phyloP scores from a whole-genome alignment of 2,113 vertebrate species.

The Cryptoleucopteryx plumbea region DNA sequence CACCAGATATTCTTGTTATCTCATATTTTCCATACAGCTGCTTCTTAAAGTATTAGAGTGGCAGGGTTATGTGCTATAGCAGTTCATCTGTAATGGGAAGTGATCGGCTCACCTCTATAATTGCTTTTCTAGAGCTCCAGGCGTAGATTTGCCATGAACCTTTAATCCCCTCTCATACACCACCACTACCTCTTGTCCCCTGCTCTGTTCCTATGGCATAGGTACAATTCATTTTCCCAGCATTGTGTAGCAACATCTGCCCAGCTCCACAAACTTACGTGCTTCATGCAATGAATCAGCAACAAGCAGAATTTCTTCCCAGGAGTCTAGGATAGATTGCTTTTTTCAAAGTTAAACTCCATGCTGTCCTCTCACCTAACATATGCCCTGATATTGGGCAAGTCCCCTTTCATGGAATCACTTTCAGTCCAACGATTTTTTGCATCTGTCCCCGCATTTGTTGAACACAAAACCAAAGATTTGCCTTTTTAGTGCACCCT shows the following conservation, averaged over 20 bases:
- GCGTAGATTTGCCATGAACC: slow-evolving; percentile 16
- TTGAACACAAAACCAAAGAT: neutral
- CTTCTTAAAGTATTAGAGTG: slow-evolving; percentile 24
- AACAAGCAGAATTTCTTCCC: neutral
- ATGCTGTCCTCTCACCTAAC: neutral
- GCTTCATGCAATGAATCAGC: neutral
- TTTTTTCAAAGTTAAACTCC: neutral
- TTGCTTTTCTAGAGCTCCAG: slow-evolving; percentile 52
- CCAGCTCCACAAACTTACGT: neutral
- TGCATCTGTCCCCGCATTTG: neutral
- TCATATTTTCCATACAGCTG: slow-evolving; percentile 9
- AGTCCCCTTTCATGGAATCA: neutral
- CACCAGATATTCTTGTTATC: slow-evolving; percentile 11
- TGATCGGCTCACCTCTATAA: slow-evolving; percentile 32
- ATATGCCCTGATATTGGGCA: neutral
- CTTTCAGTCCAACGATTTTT: neutral
- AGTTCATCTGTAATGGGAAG: slow-evolving; percentile 12
- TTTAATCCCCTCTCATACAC: slow-evolving; percentile 27
- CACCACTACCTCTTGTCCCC: neutral
- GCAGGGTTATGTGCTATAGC: neutral
- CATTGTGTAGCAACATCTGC: neutral
- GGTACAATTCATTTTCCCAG: neutral
- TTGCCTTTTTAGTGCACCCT: neutral
- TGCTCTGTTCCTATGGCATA: neutral
- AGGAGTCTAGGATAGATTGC: neutral